Conservation (phyloP, 2,888 invertebrate genomes). For the Coronaproctus castanopsis region DNA sequence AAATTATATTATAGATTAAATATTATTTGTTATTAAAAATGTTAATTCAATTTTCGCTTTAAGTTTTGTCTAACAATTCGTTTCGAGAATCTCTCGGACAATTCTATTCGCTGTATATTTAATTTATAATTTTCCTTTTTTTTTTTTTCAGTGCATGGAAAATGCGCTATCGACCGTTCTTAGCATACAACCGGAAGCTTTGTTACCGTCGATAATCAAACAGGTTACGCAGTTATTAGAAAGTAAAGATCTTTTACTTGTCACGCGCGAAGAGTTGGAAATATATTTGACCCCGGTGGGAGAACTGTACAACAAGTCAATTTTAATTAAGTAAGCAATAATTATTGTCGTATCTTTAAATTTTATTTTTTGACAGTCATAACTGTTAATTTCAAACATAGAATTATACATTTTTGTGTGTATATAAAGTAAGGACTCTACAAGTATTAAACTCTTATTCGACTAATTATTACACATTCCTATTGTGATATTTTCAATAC, state of each 20-base stretch:
- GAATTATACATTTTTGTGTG: conserved; percentile 3
- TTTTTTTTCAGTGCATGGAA: conserved; percentile 34
- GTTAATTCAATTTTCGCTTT: background rate
- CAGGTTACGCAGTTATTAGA: conserved; percentile 39
- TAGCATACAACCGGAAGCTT: conserved; percentile 38
- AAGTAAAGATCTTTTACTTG: conserved; percentile 42
- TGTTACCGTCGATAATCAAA: conserved; percentile 42
- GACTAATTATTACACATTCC: too few species aligned
- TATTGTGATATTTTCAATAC: too few species aligned
- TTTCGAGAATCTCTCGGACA: too few species aligned
- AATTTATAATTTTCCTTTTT: conserved; percentile 4
- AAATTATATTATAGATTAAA: too few species aligned
- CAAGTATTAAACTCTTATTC: too few species aligned
- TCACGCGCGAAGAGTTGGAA: conserved; percentile 60
- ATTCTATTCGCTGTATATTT: background rate
- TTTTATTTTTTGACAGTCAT: background rate
- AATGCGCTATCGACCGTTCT: conserved; percentile 54
- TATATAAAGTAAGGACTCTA: conserved; percentile 7
- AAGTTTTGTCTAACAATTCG: too few species aligned
- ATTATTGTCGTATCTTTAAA: too few species aligned
- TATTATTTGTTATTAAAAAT: too few species aligned
- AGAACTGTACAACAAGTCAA: conserved; percentile 63
- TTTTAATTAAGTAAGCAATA: conserved; percentile 19
- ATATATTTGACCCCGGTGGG: conserved; percentile 70
- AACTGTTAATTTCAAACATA: background rate